A percentile compares a stretch with the other conserved stretches of the same genome.
Evolutionary conservation across 1,140 invertebrate species (phyloP).

Genomic region (Zophobas atratus): DNA sequence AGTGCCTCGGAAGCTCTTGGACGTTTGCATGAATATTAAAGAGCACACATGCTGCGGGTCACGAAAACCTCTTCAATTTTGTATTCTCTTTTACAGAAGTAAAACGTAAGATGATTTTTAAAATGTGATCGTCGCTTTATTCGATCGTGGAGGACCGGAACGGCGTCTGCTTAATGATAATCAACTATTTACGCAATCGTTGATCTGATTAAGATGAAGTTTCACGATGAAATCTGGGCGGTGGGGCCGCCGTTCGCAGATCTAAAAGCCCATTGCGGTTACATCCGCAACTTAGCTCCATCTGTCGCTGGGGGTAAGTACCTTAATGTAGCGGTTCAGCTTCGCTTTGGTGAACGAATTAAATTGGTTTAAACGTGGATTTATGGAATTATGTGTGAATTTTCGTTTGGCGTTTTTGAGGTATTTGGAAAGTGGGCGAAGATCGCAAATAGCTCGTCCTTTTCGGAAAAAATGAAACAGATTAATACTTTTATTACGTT

Average conservation of each 20-base stretch:
- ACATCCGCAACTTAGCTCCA: slow-evolving; percentile 22
- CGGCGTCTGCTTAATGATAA: slow-evolving; percentile 14
- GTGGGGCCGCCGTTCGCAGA: slow-evolving; percentile 23
- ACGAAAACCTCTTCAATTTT: slow-evolving; percentile 24
- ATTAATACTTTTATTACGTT: slow-evolving; percentile 9
- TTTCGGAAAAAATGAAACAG: no score
- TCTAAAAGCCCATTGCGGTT: slow-evolving; percentile 33
- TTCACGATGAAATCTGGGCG: slow-evolving; percentile 32
- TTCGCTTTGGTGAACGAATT: slow-evolving; percentile 1
- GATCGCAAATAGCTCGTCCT: no score
- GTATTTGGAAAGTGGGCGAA: no score
- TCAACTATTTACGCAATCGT: slow-evolving; percentile 6
- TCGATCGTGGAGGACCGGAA: not conserved
- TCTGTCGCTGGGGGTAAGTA: slow-evolving; percentile 34
- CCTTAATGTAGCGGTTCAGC: slow-evolving; percentile 34
- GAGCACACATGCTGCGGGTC: not conserved
- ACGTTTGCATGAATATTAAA: slow-evolving; percentile 29
- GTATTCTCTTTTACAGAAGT: slow-evolving; percentile 25
- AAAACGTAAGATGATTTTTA: slow-evolving; percentile 4
- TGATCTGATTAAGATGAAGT: slow-evolving; percentile 31
- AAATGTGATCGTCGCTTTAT: slow-evolving; percentile 22
- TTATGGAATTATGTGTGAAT: no score
- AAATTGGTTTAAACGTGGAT: slow-evolving; percentile 1
- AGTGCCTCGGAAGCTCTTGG: not conserved
- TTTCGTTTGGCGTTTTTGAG: no score